Conservation (phyloP, 2,113 vertebrate genomes). For the Sceloporus undulatus region DNA sequence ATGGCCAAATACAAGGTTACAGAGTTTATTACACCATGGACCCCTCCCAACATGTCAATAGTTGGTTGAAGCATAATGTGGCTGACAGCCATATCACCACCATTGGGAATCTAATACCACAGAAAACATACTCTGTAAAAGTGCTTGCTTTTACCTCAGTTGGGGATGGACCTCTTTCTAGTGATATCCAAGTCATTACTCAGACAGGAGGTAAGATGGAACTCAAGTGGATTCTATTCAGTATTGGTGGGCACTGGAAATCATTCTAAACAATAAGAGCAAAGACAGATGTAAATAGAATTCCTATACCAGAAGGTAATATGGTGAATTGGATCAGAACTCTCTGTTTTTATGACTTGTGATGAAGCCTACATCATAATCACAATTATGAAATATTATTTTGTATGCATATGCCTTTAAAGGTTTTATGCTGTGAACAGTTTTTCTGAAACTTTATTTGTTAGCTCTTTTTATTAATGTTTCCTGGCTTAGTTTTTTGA, state of each 20-base stretch:
- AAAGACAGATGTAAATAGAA: not conserved
- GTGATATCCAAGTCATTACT: constrained; percentile 97
- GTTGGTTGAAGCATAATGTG: constrained; percentile 97
- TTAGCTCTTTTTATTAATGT: not conserved
- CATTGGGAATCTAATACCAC: constrained; percentile 93
- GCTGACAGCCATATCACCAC: constrained; percentile 94
- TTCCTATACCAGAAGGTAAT: not conserved
- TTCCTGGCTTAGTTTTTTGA: not conserved
- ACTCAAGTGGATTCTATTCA: not conserved
- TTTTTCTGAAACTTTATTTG: not conserved
- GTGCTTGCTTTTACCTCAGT: constrained; percentile 98
- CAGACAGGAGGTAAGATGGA: constrained; percentile 93
- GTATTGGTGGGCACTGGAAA: not conserved
- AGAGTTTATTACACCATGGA: constrained; percentile 97
- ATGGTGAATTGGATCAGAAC: not conserved
- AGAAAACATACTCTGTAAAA: constrained; percentile 97
- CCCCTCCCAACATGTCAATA: constrained; percentile 90
- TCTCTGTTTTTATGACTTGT: not conserved
- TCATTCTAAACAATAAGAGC: not conserved
- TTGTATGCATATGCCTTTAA: not conserved
- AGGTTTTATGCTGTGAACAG: not conserved
- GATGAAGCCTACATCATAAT: not conserved
- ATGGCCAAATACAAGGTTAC: constrained; percentile 98
- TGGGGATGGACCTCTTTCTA: constrained; percentile 95
- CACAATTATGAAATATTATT: not conserved